Base-by-base conservation (phyloP, 2,113 vertebrate species). In the Colius striatus region DNA sequence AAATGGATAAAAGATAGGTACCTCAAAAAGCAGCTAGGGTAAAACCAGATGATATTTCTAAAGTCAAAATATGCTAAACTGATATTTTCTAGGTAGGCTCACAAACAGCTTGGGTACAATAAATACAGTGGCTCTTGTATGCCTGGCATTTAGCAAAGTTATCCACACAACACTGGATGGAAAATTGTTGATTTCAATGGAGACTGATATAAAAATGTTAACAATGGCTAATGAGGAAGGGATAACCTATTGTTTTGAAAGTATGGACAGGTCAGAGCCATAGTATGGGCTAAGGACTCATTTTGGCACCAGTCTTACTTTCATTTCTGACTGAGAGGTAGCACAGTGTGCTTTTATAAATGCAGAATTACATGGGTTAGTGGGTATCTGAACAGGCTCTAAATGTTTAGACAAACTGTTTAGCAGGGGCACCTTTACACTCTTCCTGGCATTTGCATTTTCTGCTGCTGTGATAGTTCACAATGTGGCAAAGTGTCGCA, bases 141-240 rank as follows among this genome's bases (percentile, higher is more conserved):
- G 1, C 13, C 38, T 48, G 16, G 4, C 6, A 22, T 84, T 80
- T 68, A 55, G 30, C 6, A 6, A 38, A 70, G 27, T 43, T 76
- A 62, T 75, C 17, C 4, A 0, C 36, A 22, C 0, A 0, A 5
- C 11, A 17, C 11, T 16, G 1, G 0, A 1, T 34, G 51, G 47
- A 57, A 48, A 34, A 22, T 1, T 4, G 2, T 29, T 87, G 63
- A 1, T 74, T 89, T 81, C 2, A 5, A 0, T 67, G 61, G 10
- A 47, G 47, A 5, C 7, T 50, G 47, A 15, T 53, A 1, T 0
- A 38, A 47, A 30, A 84, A 38, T 27, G 8, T 2, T 36, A 53
- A 30, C 50, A 53, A 15, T 38, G 17, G 5, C 32, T 75, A 4
- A 60, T 20, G 61, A 47, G 21, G 13, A 45, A 14, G 9, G 14